Percentiles rank a stretch among this genome's conserved stretches.
Evolutionary conservation across 2,888 invertebrate genomes (phyloP).

Genomic region (Oxytorus armatus): DNA sequence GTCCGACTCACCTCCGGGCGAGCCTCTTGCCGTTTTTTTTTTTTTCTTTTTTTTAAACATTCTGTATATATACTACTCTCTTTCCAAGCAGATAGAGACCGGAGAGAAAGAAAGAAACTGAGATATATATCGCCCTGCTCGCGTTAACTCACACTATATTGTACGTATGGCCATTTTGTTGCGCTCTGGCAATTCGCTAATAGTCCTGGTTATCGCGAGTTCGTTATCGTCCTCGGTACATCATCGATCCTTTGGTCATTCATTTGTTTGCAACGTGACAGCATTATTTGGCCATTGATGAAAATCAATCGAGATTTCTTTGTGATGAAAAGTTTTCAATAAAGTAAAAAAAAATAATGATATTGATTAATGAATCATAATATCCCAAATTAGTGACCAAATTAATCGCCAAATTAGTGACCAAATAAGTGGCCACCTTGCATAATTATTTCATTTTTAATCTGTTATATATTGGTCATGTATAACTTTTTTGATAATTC

Average conservation of each 20-base stretch:
- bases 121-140: constrained; percentile 54
- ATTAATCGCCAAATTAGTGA: too few relatives aligned
- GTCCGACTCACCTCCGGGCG: constrained; percentile 58
- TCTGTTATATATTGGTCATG: too few relatives aligned
- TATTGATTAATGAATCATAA: too few relatives aligned
- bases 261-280: background rate
- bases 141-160: constrained; percentile 51
- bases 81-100: background rate
- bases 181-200: constrained; percentile 47
- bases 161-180: constrained; percentile 46
- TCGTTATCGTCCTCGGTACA: constrained; percentile 16
- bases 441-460: too few relatives aligned
- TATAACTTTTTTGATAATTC: too few relatives aligned
- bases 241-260: constrained; percentile 1
- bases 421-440: too few relatives aligned
- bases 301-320: too few relatives aligned
- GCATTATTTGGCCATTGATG: background rate
- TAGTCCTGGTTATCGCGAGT: constrained; percentile 29
- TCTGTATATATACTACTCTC: constrained; percentile 32
- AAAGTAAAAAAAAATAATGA: too few relatives aligned
- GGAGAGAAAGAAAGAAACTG: constrained; percentile 19
- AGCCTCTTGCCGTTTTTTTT: constrained; percentile 54
- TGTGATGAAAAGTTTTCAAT: too few relatives aligned
- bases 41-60: constrained; percentile 14
- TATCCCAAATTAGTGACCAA: too few relatives aligned